These are phyloP conservation scores for Turnix velox DNA, from an alignment of 2,113 vertebrate genomes.

Conservation along the genomic window DNA sequence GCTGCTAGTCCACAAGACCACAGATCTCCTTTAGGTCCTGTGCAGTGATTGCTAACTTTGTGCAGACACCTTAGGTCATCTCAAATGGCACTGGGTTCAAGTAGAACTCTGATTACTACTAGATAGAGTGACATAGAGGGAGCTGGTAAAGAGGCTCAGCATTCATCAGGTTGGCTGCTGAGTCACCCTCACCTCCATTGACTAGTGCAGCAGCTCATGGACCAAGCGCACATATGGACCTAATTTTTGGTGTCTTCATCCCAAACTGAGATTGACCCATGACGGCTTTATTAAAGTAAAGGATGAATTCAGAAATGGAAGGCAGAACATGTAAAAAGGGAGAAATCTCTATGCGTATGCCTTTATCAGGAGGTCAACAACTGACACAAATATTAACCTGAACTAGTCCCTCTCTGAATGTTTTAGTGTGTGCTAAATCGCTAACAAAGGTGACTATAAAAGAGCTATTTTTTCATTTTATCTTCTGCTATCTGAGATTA, in stretches of 20 bases:
- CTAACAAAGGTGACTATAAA: background rate
- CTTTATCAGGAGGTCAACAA: background rate
- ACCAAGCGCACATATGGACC: background rate
- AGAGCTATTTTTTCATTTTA: background rate
- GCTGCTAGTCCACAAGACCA: background rate
- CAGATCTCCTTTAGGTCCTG: background rate
- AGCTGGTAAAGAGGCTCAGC: background rate
- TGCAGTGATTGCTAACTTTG: background rate
- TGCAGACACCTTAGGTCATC: background rate
- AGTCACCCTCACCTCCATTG: background rate
- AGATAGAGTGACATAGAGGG: background rate
- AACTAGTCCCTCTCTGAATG: background rate
- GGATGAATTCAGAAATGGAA: background rate
- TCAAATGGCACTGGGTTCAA: background rate
- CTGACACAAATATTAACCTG: background rate
- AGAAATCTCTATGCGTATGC: background rate
- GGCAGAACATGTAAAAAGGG: background rate
- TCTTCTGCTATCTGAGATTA: background rate
- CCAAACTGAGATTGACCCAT: background rate
- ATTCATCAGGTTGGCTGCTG: background rate
- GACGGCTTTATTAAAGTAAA: background rate
- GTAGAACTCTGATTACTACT: background rate
- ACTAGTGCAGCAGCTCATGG: background rate
- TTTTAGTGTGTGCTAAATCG: background rate
- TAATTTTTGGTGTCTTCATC: background rate